Base-by-base conservation (phyloP, 2,113 vertebrate genomes). In the Chauna torquata region DNA sequence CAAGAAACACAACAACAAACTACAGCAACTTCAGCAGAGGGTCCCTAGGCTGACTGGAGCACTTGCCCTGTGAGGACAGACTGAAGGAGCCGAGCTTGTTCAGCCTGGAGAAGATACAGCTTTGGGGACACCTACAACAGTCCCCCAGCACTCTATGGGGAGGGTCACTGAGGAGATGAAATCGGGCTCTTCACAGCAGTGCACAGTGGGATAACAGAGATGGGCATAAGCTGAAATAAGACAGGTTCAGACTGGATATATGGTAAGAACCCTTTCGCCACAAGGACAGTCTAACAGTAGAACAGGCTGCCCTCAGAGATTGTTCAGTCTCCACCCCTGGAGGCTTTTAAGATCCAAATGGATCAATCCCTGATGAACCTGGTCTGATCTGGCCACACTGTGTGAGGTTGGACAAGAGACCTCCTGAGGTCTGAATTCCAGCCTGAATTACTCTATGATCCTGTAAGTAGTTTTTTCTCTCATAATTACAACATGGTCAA, bases 131-230 rank as follows among this genome's bases (percentile, higher is more conserved):
- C 40, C n/a, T 55, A 45, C 8, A 40, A 30, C 11, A 58, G 47
- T 45, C 16, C 52, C 36, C 23, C 16, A 38, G 19, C 22, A 52
- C 30, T 18, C 50, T 24, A 14, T 6, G 5, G 30, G 32, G 49
- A 92, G 13, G 40, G 28, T 68, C 58, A 83, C 40, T 9, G 30
- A 69, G 23, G 34, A 78, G 62, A 59, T 25, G 3, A 82, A 79
- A 14, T 38, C 59, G 61, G 70, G 8, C 11, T 55, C 42, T 68
- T 82, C 74, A 82, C 0, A 3, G 32, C 12, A 57, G 6, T 52
- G 8, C 25, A 36, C 2, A 3, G 65, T 0, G 0, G 14, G 32
- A 82, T 49, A 83, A 70, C 80, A 72, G 19, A 65, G 74, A 9
- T 5, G 8, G 11, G 12, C 9, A 18, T 27, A 61, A 52, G 23